phyloP scores from a whole-genome alignment of 2,888 invertebrate species.

The Cheilosia scutellata region DNA sequence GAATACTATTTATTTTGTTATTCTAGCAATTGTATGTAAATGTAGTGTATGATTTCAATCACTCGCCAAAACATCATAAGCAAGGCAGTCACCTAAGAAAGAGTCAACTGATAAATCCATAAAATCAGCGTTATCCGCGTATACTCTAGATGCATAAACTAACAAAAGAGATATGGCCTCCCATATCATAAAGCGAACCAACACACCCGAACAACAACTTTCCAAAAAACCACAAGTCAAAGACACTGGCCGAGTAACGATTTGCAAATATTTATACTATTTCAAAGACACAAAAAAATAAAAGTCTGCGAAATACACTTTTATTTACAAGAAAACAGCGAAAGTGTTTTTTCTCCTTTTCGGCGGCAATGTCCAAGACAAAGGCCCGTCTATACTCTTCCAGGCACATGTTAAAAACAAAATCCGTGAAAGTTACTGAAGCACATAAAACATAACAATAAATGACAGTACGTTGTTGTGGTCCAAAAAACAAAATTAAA shows the following conservation, averaged over 20 bases:
- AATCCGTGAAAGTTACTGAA: slow-evolving; percentile 54
- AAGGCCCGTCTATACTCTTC: slow-evolving; percentile 1
- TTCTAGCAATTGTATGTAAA: no score
- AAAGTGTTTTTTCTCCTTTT: slow-evolving; percentile 55
- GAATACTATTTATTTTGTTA: no score
- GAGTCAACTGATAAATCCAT: background rate
- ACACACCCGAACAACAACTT: slow-evolving; percentile 42
- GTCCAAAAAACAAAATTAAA: slow-evolving; percentile 2
- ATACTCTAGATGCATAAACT: slow-evolving; percentile 44
- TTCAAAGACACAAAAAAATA: slow-evolving; percentile 26
- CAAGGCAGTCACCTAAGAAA: no score
- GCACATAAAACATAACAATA: slow-evolving; percentile 32
- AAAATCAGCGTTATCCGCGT: slow-evolving; percentile 11
- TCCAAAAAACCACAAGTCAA: slow-evolving; percentile 46
- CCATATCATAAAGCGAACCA: slow-evolving; percentile 2
- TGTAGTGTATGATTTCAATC: no score
- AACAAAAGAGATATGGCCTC: slow-evolving; percentile 28
- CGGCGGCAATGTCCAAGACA: slow-evolving; percentile 9
- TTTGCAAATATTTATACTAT: slow-evolving; percentile 57
- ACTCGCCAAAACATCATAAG: no score
- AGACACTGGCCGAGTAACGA: slow-evolving; percentile 26
- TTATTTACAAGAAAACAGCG: slow-evolving; percentile 59
- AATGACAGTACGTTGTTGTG: slow-evolving; percentile 13
- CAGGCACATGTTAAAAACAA: background rate
- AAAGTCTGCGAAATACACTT: slow-evolving; percentile 34